phyloP scores from a whole-genome alignment of 2,113 vertebrate genomes.

The Psittacus erithacus region DNA sequence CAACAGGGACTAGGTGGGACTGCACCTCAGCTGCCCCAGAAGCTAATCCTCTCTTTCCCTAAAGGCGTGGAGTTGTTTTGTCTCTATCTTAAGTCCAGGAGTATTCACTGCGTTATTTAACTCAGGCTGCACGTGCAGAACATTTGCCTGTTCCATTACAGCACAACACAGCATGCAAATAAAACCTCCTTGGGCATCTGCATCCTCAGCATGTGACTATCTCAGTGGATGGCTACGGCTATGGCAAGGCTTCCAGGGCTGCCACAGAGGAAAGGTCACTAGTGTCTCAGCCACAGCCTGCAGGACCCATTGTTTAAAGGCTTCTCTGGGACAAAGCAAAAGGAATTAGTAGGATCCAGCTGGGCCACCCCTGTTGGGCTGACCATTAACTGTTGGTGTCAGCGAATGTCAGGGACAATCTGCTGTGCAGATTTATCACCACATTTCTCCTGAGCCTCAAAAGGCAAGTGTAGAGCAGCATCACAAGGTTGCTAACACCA shows the following conservation, averaged over 20 bases:
- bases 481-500: background rate
- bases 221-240: background rate
- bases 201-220: rapidly evolving
- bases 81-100: background rate
- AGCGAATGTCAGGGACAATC: background rate
- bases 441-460: background rate
- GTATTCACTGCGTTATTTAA: background rate
- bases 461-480: background rate
- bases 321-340: background rate
- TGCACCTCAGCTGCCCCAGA: constrained; percentile 14
- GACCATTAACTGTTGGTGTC: background rate
- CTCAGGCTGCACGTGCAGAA: background rate
- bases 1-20: constrained; percentile 22
- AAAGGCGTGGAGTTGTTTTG: background rate
- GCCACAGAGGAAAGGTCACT: background rate
- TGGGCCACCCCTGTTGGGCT: background rate
- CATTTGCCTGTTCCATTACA: background rate
- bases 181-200: background rate
- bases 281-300: background rate
- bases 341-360: background rate
- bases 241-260: background rate
- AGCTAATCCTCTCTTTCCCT: background rate
- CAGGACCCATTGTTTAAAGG: background rate
- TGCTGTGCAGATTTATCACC: background rate
- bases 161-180: background rate